Evolutionary conservation across 1,140 invertebrate species (phyloP).

Genomic region (Harlomillsia oculata): DNA sequence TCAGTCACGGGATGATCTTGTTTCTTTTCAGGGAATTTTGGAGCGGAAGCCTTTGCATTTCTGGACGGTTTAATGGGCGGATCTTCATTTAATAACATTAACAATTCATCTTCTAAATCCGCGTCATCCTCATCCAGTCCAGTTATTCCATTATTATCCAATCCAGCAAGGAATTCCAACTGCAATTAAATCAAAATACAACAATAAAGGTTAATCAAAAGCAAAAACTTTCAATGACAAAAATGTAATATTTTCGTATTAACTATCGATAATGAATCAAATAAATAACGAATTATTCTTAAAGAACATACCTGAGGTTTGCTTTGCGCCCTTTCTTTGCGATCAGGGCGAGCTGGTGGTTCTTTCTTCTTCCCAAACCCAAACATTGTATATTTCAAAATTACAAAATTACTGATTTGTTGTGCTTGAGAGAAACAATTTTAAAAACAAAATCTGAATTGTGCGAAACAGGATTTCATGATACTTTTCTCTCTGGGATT

Average conservation of each 20-base stretch:
- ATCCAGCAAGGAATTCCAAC: constrained; percentile 63
- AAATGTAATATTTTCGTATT: not conserved
- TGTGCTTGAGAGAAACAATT: no score
- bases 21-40: not conserved
- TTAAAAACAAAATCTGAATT: no score
- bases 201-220: not conserved
- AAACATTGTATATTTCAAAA: constrained; percentile 29
- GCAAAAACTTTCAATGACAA: not conserved
- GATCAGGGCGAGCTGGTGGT: not conserved
- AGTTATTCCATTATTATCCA: constrained; percentile 41
- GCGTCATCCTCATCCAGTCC: constrained; percentile 54
- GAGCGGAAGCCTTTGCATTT: not conserved
- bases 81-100: constrained; percentile 55
- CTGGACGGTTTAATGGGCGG: not conserved
- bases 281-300: not conserved
- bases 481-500: no score
- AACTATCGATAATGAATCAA: not conserved
- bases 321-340: constrained; percentile 7
- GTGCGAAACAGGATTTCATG: no score
- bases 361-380: constrained; percentile 31
- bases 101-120: constrained; percentile 75
- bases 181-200: constrained; percentile 37
- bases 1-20: not conserved
- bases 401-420: no score
- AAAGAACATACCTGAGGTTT: not conserved